Evolutionary conservation across 2,113 vertebrate genomes (phyloP).

Genomic region (Tragelaphus scriptus): DNA sequence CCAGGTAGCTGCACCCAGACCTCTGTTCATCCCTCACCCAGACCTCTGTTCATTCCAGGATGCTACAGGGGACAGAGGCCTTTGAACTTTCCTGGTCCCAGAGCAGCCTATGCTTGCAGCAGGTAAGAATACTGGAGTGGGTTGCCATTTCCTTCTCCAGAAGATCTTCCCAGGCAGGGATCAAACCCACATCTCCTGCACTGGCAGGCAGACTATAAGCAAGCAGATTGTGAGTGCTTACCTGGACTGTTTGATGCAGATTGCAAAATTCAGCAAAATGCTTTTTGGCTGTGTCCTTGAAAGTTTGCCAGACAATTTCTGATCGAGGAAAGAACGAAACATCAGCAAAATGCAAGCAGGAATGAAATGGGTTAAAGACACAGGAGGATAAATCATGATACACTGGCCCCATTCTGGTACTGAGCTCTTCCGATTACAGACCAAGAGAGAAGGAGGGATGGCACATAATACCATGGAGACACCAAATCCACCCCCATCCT

Average conservation of each 20-base stretch:
- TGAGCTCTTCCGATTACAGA: neutral
- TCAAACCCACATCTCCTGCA: neutral
- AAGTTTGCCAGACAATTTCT: constrained; percentile 56
- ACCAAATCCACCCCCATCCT: neutral
- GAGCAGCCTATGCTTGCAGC: neutral
- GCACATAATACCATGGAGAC: neutral
- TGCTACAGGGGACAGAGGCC: neutral
- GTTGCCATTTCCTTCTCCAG: neutral
- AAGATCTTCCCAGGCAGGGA: neutral
- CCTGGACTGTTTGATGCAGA: constrained; percentile 61
- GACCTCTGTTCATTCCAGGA: neutral
- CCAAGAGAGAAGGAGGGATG: neutral
- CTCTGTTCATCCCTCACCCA: neutral
- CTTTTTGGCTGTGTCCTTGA: neutral
- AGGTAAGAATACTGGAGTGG: neutral
- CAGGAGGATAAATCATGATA: no score
- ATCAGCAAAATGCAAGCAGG: neutral
- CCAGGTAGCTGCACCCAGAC: neutral
- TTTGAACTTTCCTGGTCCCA: neutral
- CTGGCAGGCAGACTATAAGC: neutral
- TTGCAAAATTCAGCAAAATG: constrained; percentile 59
- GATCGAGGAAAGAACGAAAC: neutral
- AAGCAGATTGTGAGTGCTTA: neutral
- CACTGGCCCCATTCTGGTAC: neutral
- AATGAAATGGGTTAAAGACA: neutral